phyloP scores from a whole-genome alignment of 1,140 invertebrate species.

The Ceratosolen fusciceps region DNA sequence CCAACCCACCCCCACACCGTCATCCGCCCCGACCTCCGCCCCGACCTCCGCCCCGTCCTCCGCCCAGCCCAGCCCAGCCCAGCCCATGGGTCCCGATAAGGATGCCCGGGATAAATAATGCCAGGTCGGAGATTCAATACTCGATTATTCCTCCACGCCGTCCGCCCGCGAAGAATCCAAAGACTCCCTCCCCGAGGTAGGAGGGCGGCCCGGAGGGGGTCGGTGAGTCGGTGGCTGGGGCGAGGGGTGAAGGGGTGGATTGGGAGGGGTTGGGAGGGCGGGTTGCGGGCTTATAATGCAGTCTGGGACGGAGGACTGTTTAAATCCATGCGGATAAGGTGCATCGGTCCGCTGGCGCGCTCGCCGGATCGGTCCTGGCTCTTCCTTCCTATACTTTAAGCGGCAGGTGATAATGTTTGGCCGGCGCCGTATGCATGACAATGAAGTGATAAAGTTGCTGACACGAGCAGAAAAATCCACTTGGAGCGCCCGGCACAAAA shows the following conservation, averaged over 20 bases:
- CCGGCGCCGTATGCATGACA: background rate
- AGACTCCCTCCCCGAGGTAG: no score
- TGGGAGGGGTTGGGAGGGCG: background rate
- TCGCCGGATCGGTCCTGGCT: background rate
- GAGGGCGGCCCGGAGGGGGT: no score
- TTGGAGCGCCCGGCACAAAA: background rate
- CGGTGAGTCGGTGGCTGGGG: no score
- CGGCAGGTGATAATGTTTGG: background rate
- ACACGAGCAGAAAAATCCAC: slow-evolving; percentile 3
- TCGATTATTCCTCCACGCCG: no score
- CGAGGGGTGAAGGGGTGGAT: no score
- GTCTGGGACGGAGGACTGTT: background rate
- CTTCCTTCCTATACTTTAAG: background rate
- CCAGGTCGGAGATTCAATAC: background rate
- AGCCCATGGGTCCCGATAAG: background rate
- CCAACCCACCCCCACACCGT: no score
- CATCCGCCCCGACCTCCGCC: no score
- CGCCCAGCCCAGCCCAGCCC: no score
- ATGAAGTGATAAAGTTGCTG: background rate
- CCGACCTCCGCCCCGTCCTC: no score
- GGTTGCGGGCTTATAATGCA: no score
- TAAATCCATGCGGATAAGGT: background rate
- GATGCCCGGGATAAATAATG: background rate
- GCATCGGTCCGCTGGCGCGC: background rate
- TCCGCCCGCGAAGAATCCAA: no score